Conservation (phyloP, 2,113 vertebrate species). For the Prinia subflava region DNA sequence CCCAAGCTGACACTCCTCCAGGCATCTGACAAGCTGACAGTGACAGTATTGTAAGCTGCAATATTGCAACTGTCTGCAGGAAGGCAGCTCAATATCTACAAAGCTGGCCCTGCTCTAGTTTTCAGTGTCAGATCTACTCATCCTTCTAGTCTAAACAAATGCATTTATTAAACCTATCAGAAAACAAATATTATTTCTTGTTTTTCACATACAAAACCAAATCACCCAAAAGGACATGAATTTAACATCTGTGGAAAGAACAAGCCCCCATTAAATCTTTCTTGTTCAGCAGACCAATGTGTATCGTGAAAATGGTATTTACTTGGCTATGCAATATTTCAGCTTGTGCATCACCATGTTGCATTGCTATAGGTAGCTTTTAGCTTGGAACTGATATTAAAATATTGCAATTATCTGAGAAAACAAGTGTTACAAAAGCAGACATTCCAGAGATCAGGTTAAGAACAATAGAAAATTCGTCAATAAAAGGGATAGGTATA, state of each 20-base stretch:
- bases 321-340: not conserved
- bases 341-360: not conserved
- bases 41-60: not conserved
- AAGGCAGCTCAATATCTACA: not conserved
- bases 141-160: not conserved
- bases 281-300: rapidly evolving
- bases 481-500: not conserved
- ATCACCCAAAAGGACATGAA: not conserved
- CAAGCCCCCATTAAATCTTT: not conserved
- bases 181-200: not conserved
- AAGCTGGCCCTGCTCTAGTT: not conserved
- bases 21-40: not conserved
- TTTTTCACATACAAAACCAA: not conserved
- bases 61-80: not conserved
- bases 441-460: not conserved
- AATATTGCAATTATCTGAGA: not conserved
- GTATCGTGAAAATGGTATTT: not conserved
- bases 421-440: not conserved
- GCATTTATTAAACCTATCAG: not conserved
- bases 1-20: not conserved
- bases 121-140: not conserved
- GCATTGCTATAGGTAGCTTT: not conserved
- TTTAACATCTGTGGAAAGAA: not conserved
- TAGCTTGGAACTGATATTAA: not conserved
- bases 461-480: not conserved